A percentile compares a stretch with the other conserved stretches of the same genome.
phyloP scores from a whole-genome alignment of 1,140 invertebrate species.

The Triops cancriformis region DNA sequence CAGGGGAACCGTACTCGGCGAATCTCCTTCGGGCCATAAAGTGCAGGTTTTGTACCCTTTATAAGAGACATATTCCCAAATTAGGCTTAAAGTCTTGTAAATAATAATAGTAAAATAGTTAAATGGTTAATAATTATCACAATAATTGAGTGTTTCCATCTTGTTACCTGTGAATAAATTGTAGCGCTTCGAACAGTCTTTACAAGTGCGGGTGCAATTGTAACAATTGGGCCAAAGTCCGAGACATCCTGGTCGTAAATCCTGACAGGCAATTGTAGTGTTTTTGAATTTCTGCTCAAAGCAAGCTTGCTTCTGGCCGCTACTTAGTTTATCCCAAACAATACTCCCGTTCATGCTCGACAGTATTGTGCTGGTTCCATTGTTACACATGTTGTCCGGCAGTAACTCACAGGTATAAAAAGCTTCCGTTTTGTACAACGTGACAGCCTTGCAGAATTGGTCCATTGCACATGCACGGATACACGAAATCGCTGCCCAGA shows the following conservation, averaged over 20 bases:
- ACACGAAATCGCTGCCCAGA: not conserved
- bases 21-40: not conserved
- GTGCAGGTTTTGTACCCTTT: not conserved
- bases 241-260: not conserved
- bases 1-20: not conserved
- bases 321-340: not conserved
- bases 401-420: not conserved
- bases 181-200: not conserved
- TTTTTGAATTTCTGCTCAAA: not conserved
- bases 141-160: not conserved
- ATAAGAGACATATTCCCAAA: no score
- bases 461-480: not conserved
- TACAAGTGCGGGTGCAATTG: not conserved
- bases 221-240: not conserved
- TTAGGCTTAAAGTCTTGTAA: no score
- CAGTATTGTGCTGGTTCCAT: not conserved
- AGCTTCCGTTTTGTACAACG: not conserved
- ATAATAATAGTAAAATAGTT: no score
- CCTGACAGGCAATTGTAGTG: not conserved
- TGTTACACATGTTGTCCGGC: not conserved
- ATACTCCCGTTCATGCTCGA: not conserved
- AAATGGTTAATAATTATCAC: no score
- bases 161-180: not conserved
- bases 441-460: not conserved
- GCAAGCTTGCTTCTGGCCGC: not conserved